Percentiles rank a stretch among this genome's conserved stretches.
phyloP scores from a whole-genome alignment of 2,797 vertebrate genomes.

The Myotis daubentonii region DNA sequence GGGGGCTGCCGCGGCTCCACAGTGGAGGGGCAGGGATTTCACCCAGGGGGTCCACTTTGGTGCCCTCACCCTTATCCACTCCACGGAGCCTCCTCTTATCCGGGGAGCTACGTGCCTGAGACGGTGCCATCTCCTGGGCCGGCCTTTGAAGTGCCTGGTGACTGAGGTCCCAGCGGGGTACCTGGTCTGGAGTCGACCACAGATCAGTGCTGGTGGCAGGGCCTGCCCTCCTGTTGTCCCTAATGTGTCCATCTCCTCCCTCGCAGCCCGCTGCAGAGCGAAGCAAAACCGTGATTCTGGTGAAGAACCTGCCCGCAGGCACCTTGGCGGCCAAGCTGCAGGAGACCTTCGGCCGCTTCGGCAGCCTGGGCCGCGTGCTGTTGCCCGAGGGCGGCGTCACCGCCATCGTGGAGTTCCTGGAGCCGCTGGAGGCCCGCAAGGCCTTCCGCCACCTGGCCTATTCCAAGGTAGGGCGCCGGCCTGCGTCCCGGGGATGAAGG shows the following conservation, averaged over 20 bases:
- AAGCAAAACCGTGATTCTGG: slow-evolving; percentile 93
- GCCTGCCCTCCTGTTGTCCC: fast-evolving
- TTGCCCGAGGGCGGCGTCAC: slow-evolving; percentile 95
- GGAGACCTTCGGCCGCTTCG: slow-evolving; percentile 89
- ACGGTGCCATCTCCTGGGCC: background rate
- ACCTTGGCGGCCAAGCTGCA: slow-evolving; percentile 88
- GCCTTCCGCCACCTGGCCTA: slow-evolving; percentile 95
- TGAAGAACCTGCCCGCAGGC: slow-evolving; percentile 94
- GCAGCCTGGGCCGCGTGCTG: slow-evolving; percentile 93
- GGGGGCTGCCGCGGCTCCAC: background rate
- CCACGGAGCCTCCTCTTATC: fast-evolving
- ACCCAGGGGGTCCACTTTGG: background rate
- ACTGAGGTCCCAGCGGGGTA: fast-evolving
- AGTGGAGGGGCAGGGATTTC: background rate
- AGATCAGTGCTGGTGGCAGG: background rate
- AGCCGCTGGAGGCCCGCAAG: slow-evolving; percentile 93
- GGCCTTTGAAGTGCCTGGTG: background rate
- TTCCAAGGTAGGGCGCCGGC: slow-evolving; percentile 88
- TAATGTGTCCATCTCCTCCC: fast-evolving
- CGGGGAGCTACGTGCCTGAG: fast-evolving
- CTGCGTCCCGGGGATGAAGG: fast-evolving
- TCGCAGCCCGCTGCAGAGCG: slow-evolving; percentile 90
- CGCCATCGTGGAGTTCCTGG: slow-evolving; percentile 95
- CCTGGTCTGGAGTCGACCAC: background rate
- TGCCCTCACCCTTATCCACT: background rate